Evolutionary conservation across 2,113 vertebrate species (phyloP).

Genomic region (Etheostoma spectabile): DNA sequence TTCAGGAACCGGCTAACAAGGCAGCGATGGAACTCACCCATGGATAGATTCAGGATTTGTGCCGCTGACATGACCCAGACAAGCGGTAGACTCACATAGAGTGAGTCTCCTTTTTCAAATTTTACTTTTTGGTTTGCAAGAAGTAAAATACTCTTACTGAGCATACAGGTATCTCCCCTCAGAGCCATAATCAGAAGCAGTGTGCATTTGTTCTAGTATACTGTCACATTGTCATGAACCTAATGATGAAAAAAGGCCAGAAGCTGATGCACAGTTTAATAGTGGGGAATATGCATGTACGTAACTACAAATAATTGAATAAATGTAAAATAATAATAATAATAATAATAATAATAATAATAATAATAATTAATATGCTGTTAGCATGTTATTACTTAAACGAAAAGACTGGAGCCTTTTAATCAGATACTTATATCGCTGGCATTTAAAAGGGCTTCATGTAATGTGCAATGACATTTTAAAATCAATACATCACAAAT

Average conservation of each 20-base stretch:
- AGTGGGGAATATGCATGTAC: constrained; percentile 4
- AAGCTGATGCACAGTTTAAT: background rate
- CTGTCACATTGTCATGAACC: background rate
- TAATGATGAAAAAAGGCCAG: background rate
- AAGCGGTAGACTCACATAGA: constrained; percentile 31
- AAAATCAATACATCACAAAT: background rate
- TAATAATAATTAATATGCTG: too few species aligned
- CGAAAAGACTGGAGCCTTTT: background rate
- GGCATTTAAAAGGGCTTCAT: background rate
- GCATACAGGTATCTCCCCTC: constrained; percentile 7
- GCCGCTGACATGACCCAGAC: constrained; percentile 18
- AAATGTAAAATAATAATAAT: too few species aligned
- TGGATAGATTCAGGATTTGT: constrained; percentile 1
- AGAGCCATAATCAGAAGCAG: background rate
- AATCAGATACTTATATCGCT: constrained; percentile 3
- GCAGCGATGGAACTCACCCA: too few species aligned
- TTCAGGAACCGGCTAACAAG: too few species aligned
- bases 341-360: background rate
- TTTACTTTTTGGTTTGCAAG: background rate
- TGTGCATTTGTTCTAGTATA: background rate
- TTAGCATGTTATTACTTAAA: too few species aligned
- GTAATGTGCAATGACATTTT: constrained; percentile 4
- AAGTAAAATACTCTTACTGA: constrained; percentile 1
- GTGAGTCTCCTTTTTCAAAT: constrained; percentile 22
- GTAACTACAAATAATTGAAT: background rate